These are phyloP conservation scores for Noctuana brunneofusca DNA, from an alignment of 2,888 invertebrate species.

Conservation along the genomic window DNA sequence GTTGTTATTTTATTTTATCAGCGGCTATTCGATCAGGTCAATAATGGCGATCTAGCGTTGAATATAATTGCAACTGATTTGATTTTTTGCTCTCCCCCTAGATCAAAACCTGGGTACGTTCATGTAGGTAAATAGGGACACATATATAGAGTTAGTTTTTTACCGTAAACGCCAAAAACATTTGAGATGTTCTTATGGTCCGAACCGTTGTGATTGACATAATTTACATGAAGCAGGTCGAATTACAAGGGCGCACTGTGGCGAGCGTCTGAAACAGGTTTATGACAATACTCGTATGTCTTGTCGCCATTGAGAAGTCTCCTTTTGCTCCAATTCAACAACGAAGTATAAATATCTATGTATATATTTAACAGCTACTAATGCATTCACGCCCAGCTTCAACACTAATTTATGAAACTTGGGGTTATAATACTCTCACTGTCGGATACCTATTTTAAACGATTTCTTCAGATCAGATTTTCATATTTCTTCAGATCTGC, in stretches of 20 bases:
- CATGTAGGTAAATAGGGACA: no score
- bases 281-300: background rate
- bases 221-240: background rate
- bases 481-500: conserved; percentile 84
- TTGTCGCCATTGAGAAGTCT: background rate
- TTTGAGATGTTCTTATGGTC: no score
- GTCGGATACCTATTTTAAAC: no score
- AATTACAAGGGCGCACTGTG: background rate
- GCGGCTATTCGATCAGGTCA: background rate
- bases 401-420: no score
- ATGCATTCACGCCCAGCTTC: no score
- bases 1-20: background rate
- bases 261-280: background rate
- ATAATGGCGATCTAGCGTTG: background rate
- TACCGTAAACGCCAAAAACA: no score
- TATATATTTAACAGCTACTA: no score
- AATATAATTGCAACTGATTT: no score
- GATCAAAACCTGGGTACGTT: no score
- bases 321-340: background rate
- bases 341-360: background rate
- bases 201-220: background rate
- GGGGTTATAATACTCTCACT: no score
- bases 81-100: no score
- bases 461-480: background rate
- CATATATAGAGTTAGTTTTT: no score